Conservation (phyloP, 2,888 invertebrate species). For the Hirtodrosophila cameraria region DNA sequence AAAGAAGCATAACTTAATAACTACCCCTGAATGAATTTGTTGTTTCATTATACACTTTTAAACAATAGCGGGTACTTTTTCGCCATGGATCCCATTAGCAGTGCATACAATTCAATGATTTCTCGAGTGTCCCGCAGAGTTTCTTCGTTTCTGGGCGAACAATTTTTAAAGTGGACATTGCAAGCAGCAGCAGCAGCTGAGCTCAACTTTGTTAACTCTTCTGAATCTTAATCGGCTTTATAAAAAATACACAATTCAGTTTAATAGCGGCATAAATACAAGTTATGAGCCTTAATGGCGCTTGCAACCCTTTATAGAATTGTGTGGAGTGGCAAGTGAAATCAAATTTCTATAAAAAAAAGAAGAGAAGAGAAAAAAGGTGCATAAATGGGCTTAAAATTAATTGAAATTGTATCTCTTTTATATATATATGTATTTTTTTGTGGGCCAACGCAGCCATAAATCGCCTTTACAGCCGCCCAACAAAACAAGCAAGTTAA, state of each 20-base stretch:
- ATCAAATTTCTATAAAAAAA: slow-evolving; percentile 28
- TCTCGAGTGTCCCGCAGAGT: slow-evolving; percentile 45
- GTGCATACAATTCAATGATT: slow-evolving; percentile 41
- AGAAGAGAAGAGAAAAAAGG: no score
- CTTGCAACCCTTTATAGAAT: slow-evolving; percentile 42
- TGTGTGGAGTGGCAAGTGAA: slow-evolving; percentile 11
- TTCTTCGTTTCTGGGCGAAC: slow-evolving; percentile 41
- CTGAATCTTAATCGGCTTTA: slow-evolving; percentile 61
- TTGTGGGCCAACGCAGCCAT: slow-evolving; percentile 1
- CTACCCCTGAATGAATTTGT: slow-evolving; percentile 16
- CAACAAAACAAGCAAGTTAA: not conserved
- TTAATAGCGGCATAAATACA: slow-evolving; percentile 43
- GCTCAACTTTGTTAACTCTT: slow-evolving; percentile 25
- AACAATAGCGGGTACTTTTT: slow-evolving; percentile 22
- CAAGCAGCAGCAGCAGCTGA: slow-evolving; percentile 6
- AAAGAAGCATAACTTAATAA: slow-evolving; percentile 9
- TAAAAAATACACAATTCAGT: slow-evolving; percentile 28
- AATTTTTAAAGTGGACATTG: slow-evolving; percentile 50
- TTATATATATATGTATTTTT: not conserved
- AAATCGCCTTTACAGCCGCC: slow-evolving; percentile 45
- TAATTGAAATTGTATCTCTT: slow-evolving; percentile 70
- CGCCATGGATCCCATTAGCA: slow-evolving; percentile 18
- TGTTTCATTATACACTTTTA: slow-evolving; percentile 5
- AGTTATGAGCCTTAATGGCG: slow-evolving; percentile 59
- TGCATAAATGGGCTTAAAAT: slow-evolving; percentile 68